Evolutionary conservation across 1,140 invertebrate genomes (phyloP), one percentile per base, ranked within the genome.

Genomic region (Cydia pomonella): DNA sequence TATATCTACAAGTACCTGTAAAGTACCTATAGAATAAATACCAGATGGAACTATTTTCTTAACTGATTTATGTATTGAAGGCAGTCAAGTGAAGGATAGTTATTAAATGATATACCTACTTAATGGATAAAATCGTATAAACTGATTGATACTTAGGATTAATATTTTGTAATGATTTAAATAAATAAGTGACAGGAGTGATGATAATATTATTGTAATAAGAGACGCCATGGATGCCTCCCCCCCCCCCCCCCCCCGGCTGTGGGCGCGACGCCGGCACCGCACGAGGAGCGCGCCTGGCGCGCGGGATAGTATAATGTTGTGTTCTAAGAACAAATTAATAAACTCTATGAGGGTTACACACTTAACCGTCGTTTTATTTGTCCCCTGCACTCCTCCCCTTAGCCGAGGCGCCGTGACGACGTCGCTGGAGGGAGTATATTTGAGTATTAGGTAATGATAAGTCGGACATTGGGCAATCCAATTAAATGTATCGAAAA

Each of bases 311-410:
- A 33, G 16, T 69, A 69, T 69, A 33, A 41, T 69, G 64, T 69
- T 66, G 25, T 69, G 64, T 69, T 69, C 64, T 33, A 69, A 69
- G 64, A 69, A 69, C 64, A 69, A 66, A 66, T 63, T 63, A 64
- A 69, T 69, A 69, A 69, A 69, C 64, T 69, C 64, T 69, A 69
- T 69, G 64, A 69, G 64, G 23, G 64, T 69, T 69, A 38, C 64
- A 69, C 41, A 33, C 64, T 38, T 13, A n/a, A 4, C 0, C 2
- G 16, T 41, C 6, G 64, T 69, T 69, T 69, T 33, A 69, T 38
- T 69, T 10, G 6, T 18, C 29, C 64, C 29, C 7, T 1, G 21
- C 10, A 50, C 21, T 18, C 50, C 13, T 12, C 4, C 5, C 16
- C 50, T 53, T n/a, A n/a, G n/a, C n/a, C 16, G 38, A 41, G 29